These are phyloP conservation scores for Lycocorax pyrrhopterus DNA, from an alignment of 2,113 vertebrate species.

Conservation along the genomic window DNA sequence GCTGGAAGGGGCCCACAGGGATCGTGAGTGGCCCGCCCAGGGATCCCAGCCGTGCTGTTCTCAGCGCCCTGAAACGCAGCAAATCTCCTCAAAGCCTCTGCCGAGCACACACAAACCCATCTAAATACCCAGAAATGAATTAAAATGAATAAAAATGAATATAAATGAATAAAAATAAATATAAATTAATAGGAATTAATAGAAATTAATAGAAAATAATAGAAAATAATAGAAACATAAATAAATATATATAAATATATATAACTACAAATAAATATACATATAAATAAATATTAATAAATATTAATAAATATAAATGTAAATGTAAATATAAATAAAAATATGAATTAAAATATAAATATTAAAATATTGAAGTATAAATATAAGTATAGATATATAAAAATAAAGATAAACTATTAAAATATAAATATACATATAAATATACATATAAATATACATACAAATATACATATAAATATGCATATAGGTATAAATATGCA, in stretches of 20 bases:
- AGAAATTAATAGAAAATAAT: not conserved
- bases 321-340: not conserved
- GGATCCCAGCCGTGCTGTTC: not conserved
- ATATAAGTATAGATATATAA: no score
- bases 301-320: no score
- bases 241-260: no score
- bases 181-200: not conserved
- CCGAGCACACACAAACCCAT: not conserved
- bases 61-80: not conserved
- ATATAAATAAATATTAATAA: no score
- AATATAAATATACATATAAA: no score
- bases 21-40: not conserved
- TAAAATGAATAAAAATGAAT: no score
- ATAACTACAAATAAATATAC: no score
- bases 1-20: not conserved
- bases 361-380: no score
- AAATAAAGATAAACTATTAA: not conserved
- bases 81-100: not conserved
- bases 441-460: no score
- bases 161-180: fast-evolving
- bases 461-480: no score
- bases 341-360: no score
- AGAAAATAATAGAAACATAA: fast-evolving
- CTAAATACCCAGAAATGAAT: not conserved
- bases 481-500: no score